phyloP scores from a whole-genome alignment of 2,888 invertebrate genomes.

The Drosophila stalkeri region DNA sequence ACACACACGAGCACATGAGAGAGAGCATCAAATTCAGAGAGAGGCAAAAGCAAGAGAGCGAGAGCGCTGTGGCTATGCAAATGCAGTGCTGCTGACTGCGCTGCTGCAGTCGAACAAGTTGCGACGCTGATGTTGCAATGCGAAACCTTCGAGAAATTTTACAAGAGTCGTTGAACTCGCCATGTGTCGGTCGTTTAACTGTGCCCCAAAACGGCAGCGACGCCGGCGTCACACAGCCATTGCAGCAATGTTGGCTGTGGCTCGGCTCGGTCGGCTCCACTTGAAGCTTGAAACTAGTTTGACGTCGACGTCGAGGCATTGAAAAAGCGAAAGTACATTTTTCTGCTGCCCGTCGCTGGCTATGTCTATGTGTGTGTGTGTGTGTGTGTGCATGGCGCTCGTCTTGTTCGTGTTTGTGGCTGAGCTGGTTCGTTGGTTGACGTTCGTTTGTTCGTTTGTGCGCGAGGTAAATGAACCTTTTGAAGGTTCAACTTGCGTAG shows the following conservation, averaged over 20 bases:
- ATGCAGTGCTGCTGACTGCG: constrained; percentile 41
- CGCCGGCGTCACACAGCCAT: constrained; percentile 45
- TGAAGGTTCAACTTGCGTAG: constrained; percentile 84
- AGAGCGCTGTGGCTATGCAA: constrained; percentile 63
- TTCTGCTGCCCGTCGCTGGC: constrained; percentile 46
- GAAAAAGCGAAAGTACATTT: constrained; percentile 85
- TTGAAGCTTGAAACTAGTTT: constrained; percentile 75
- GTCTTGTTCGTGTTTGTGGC: constrained; percentile 29
- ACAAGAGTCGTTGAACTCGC: constrained; percentile 83
- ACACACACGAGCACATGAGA: not conserved
- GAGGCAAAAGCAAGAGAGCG: constrained; percentile 1
- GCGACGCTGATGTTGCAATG: constrained; percentile 76
- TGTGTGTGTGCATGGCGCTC: constrained; percentile 25
- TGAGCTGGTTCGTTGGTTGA: constrained; percentile 16
- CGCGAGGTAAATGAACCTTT: constrained; percentile 85
- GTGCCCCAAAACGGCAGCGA: constrained; percentile 59
- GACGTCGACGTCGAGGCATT: constrained; percentile 83
- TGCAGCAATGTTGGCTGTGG: constrained; percentile 73
- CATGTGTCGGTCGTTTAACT: constrained; percentile 64
- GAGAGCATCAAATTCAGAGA: constrained; percentile 32
- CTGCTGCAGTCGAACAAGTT: constrained; percentile 66
- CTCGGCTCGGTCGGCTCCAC: constrained; percentile 51
- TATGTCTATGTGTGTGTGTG: not conserved
- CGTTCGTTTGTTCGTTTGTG: constrained; percentile 40
- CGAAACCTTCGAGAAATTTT: constrained; percentile 85